phyloP scores from a whole-genome alignment of 2,888 invertebrate genomes.

The Fragum fragum region DNA sequence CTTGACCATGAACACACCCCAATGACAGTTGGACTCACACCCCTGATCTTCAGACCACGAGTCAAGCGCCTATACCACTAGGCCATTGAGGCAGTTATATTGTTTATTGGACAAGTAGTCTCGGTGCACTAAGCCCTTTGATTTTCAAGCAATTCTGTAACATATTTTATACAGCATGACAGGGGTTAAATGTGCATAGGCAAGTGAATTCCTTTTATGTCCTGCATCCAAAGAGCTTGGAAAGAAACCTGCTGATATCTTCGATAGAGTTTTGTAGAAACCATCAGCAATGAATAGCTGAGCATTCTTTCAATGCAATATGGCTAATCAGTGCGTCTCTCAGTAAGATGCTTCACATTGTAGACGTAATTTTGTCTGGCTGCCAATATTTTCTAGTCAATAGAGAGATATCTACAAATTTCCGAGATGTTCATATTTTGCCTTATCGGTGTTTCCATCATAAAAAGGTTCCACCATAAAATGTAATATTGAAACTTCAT shows the following conservation, averaged over 20 bases:
- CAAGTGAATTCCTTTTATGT: too few species aligned
- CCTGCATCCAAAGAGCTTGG: too few species aligned
- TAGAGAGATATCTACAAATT: constrained; percentile 23
- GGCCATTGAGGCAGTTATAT: too few species aligned
- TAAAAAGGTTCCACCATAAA: neutral
- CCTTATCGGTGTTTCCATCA: constrained; percentile 19
- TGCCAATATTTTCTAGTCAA: constrained; percentile 20
- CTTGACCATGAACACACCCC: too few species aligned
- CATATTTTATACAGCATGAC: too few species aligned
- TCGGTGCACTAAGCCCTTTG: too few species aligned
- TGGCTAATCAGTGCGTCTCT: constrained; percentile 8
- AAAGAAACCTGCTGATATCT: neutral
- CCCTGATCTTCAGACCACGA: too few species aligned
- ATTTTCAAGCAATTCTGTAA: too few species aligned
- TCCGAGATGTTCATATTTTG: constrained; percentile 24
- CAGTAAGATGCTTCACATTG: constrained; percentile 5
- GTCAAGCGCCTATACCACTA: too few species aligned
- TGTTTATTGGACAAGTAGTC: too few species aligned
- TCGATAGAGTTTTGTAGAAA: neutral
- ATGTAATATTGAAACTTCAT: neutral
- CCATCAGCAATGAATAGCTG: neutral
- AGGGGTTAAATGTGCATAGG: too few species aligned
- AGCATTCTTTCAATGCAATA: constrained; percentile 2
- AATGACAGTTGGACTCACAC: too few species aligned
- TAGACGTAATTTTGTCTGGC: constrained; percentile 12